These are phyloP conservation scores for Lutraria lutraria DNA, from an alignment of 2,888 invertebrate species.

Conservation along the genomic window DNA sequence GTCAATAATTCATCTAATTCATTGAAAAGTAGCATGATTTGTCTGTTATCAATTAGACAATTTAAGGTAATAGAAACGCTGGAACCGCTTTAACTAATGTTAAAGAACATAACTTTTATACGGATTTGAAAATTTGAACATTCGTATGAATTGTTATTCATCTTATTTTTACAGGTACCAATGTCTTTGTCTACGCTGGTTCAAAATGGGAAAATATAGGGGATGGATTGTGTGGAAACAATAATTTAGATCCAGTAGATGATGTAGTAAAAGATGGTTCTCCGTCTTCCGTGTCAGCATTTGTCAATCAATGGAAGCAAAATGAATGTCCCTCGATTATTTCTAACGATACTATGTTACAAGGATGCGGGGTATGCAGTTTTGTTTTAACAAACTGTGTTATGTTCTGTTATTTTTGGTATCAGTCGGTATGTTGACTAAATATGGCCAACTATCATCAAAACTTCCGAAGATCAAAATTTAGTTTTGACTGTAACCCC, in stretches of 20 bases:
- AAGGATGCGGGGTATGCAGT: conserved; percentile 43
- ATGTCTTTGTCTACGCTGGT: conserved; percentile 51
- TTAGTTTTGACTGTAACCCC: no score
- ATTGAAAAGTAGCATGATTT: no score
- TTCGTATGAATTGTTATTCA: neutral
- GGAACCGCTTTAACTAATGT: no score
- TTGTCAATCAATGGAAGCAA: conserved; percentile 37
- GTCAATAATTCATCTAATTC: neutral
- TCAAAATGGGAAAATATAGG: conserved; percentile 54
- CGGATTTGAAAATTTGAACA: no score
- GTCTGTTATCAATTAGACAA: no score
- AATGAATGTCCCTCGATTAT: conserved; percentile 33
- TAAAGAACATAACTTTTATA: no score
- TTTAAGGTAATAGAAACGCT: no score
- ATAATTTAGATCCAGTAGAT: conserved; percentile 90
- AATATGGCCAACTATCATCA: no score
- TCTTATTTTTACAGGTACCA: conserved; percentile 58
- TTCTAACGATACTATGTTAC: neutral
- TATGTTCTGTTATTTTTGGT: no score
- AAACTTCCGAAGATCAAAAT: no score
- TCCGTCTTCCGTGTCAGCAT: conserved; percentile 20
- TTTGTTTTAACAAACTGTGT: neutral
- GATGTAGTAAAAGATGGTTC: conserved; percentile 92
- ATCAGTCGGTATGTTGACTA: no score
- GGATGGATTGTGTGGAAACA: conserved; percentile 70